A percentile compares a stretch with the other conserved stretches of the same genome.
Conservation (phyloP, 2,113 vertebrate genomes). For the Tachysurus fulvidraco region DNA sequence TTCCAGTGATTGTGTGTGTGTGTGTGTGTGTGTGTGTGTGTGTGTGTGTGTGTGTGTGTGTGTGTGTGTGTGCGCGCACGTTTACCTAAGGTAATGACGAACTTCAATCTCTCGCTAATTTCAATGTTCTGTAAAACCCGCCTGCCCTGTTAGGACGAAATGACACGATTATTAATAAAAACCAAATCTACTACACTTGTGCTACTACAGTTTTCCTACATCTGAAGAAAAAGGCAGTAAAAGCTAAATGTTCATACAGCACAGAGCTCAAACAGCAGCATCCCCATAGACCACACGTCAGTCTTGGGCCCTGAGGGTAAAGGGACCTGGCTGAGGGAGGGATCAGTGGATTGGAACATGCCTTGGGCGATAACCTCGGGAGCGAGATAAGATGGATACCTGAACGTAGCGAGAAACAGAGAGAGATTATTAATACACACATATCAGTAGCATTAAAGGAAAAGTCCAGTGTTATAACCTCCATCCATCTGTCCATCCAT, state of each 20-base stretch:
- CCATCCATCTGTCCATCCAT: no score
- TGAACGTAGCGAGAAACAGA: constrained; percentile 58
- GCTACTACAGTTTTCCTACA: neutral
- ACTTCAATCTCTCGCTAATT: constrained; percentile 89
- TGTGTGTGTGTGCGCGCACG: constrained; percentile 26
- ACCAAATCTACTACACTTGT: no score
- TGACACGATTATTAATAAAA: neutral
- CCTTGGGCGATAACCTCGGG: constrained; percentile 96
- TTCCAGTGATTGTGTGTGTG: neutral
- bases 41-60: neutral
- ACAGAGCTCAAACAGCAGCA: constrained; percentile 93
- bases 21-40: no score
- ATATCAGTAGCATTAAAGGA: neutral
- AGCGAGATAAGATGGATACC: constrained; percentile 93
- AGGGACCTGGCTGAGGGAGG: constrained; percentile 76
- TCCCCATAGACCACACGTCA: constrained; percentile 94
- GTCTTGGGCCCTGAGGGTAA: constrained; percentile 89
- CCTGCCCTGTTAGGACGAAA: constrained; percentile 77
- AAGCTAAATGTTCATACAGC: constrained; percentile 76
- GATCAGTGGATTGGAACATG: constrained; percentile 79
- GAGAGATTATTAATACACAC: neutral
- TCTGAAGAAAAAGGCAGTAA: neutral
- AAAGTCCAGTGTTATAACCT: neutral
- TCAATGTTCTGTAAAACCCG: constrained; percentile 89
- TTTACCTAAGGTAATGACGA: constrained; percentile 90